Conservation (phyloP, 1,140 invertebrate genomes). For the Bombus cullumanus region DNA sequence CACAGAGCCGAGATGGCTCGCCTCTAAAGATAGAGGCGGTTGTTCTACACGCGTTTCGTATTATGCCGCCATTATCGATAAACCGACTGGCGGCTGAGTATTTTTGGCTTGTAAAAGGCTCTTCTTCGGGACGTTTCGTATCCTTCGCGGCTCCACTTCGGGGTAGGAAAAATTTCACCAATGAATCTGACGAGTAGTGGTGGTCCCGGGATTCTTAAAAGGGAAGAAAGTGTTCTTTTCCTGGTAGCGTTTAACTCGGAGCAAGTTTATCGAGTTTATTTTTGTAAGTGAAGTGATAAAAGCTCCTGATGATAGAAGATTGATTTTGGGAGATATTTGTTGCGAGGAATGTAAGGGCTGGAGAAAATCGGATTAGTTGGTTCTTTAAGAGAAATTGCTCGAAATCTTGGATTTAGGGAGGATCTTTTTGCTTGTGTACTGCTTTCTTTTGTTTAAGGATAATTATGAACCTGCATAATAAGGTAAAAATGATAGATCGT, state of each 20-base stretch:
- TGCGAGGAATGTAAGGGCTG: too few species aligned
- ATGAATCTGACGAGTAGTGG: background rate
- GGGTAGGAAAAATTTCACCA: background rate
- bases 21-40: conserved; percentile 68
- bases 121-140: conserved; percentile 13
- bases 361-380: background rate
- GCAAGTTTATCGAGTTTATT: background rate
- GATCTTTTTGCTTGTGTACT: too few species aligned
- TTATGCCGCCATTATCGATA: conserved; percentile 65
- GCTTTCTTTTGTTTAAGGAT: background rate
- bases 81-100: conserved; percentile 36
- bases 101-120: conserved; percentile 44
- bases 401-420: too few species aligned
- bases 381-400: too few species aligned
- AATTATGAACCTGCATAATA: background rate
- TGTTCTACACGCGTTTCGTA: conserved; percentile 54
- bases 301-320: background rate
- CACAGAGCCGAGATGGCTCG: conserved; percentile 59
- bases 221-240: background rate
- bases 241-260: background rate
- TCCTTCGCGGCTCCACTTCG: background rate
- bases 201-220: background rate
- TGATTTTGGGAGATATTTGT: background rate
- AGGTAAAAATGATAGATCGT: too few species aligned
- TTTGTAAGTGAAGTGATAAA: background rate